These are phyloP conservation scores for Formica aserva DNA, from an alignment of 2,888 invertebrate genomes.

Conservation along the genomic window DNA sequence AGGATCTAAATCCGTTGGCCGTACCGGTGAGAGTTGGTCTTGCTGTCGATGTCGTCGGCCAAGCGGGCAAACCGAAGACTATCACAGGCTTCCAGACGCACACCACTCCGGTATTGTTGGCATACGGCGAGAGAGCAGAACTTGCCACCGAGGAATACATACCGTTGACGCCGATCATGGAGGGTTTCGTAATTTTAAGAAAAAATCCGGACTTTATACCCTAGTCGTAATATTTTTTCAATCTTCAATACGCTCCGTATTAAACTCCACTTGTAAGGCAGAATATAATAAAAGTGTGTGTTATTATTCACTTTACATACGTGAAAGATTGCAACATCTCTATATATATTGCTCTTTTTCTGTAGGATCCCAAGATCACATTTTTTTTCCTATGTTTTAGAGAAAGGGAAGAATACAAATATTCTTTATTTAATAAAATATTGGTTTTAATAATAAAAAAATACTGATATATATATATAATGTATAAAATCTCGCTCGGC, in stretches of 20 bases:
- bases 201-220: slow-evolving; percentile 92
- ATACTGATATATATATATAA: slow-evolving; percentile 60
- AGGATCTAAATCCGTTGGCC: slow-evolving; percentile 96
- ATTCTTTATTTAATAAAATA: slow-evolving; percentile 47
- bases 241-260: slow-evolving; percentile 55
- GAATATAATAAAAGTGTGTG: slow-evolving; percentile 61
- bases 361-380: neutral
- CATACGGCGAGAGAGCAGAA: slow-evolving; percentile 98
- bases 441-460: slow-evolving; percentile 66
- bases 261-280: slow-evolving; percentile 60
- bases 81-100: slow-evolving; percentile 99
- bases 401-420: neutral
- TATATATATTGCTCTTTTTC: neutral
- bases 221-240: slow-evolving; percentile 72
- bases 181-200: slow-evolving; percentile 99
- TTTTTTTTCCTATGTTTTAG: neutral
- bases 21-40: slow-evolving; percentile 97
- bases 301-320: slow-evolving; percentile 18
- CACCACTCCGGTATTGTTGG: slow-evolving; percentile 98
- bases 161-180: slow-evolving; percentile 98
- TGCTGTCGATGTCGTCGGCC: slow-evolving; percentile 99
- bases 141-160: slow-evolving; percentile 99
- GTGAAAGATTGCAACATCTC: neutral
- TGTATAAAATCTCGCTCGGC: slow-evolving; percentile 55
- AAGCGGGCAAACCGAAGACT: slow-evolving; percentile 99